Conservation (phyloP, 2,888 invertebrate genomes). For the Athetis lepigone region DNA sequence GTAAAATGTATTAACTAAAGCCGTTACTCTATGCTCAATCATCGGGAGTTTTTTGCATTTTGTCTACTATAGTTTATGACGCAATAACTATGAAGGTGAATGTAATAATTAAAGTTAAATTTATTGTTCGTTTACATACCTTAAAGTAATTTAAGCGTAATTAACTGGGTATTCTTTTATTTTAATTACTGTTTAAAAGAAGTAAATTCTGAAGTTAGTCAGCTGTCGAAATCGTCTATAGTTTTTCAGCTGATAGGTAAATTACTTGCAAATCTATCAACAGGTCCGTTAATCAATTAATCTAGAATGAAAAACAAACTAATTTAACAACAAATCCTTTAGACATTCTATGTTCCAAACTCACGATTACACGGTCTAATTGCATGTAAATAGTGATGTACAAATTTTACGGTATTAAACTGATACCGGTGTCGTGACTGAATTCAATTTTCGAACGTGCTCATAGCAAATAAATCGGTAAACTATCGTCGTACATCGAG, state of each 20-base stretch:
- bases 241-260: constrained; percentile 10
- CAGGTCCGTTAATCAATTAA: constrained; percentile 12
- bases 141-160: constrained; percentile 9
- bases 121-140: constrained; percentile 17
- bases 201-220: too few relatives aligned
- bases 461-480: constrained; percentile 76
- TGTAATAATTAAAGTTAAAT: constrained; percentile 6
- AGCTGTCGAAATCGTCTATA: constrained; percentile 17
- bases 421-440: constrained; percentile 62
- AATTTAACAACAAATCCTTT: constrained; percentile 8
- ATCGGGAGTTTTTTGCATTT: constrained; percentile 41
- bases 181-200: too few relatives aligned
- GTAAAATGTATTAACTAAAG: constrained; percentile 33
- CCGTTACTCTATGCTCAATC: constrained; percentile 25
- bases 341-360: constrained; percentile 13
- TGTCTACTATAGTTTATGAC: constrained; percentile 30
- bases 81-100: constrained; percentile 5
- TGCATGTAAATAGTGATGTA: constrained; percentile 65
- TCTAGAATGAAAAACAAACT: constrained; percentile 7
- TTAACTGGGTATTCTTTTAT: constrained; percentile 3
- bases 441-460: constrained; percentile 62
- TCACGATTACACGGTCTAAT: constrained; percentile 57
- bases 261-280: constrained; percentile 6
- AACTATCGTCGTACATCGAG: constrained; percentile 78
- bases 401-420: constrained; percentile 45